Conservation (phyloP, 2,888 invertebrate species). For the Mechanitis mazaeus region DNA sequence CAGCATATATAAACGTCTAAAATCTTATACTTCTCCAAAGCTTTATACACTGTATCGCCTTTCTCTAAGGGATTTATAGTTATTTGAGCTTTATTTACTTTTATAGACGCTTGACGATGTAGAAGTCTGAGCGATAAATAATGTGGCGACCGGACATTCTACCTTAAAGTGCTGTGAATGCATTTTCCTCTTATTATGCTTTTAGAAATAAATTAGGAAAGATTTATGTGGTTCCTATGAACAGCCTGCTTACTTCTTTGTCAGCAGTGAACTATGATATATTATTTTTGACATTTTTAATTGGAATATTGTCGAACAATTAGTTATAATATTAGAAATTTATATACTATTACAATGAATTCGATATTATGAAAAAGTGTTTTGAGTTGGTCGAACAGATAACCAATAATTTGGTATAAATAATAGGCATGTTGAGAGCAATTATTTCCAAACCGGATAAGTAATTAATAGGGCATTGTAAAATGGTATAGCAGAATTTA, state of each 20-base stretch:
- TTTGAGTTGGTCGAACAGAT: conserved; percentile 3
- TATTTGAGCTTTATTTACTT: conserved; percentile 73
- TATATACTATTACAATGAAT: neutral
- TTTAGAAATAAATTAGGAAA: conserved; percentile 69
- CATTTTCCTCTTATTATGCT: conserved; percentile 73
- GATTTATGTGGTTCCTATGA: conserved; percentile 52
- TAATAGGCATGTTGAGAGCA: conserved; percentile 22
- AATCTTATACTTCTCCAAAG: conserved; percentile 16
- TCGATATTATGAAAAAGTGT: neutral
- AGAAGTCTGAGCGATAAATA: conserved; percentile 67
- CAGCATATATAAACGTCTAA: conserved; percentile 14
- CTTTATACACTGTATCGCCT: conserved; percentile 42
- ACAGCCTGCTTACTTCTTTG: conserved; percentile 17
- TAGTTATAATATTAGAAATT: neutral
- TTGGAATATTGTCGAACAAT: conserved; percentile 10
- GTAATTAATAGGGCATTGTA: conserved; percentile 66
- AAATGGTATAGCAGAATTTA: conserved; percentile 68
- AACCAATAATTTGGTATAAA: conserved; percentile 19
- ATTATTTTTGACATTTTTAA: conserved; percentile 15
- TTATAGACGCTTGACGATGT: conserved; percentile 61
- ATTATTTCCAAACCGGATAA: conserved; percentile 37
- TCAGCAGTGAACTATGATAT: conserved; percentile 18
- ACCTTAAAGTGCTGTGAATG: conserved; percentile 57
- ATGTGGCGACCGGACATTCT: conserved; percentile 56
- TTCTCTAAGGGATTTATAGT: conserved; percentile 68